Conservation (phyloP, 1,140 invertebrate genomes). For the Pinna nobilis region DNA sequence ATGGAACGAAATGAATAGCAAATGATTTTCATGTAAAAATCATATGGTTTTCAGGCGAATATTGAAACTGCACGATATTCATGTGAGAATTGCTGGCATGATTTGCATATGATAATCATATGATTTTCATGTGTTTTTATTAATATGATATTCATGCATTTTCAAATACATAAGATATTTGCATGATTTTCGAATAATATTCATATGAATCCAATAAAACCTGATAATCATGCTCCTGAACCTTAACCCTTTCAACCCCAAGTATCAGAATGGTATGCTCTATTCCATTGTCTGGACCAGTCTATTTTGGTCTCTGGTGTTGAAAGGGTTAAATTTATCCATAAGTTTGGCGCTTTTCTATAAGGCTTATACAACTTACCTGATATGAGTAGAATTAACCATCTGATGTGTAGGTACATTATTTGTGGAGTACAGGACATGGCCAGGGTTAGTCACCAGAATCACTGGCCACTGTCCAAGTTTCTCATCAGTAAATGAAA, state of each 20-base stretch:
- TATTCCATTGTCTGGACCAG: no score
- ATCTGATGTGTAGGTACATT: constrained; percentile 84
- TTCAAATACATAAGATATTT: neutral
- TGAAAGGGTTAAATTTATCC: neutral
- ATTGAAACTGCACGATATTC: no score
- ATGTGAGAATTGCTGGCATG: no score
- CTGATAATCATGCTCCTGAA: neutral
- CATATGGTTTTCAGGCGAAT: no score
- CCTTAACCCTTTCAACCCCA: no score
- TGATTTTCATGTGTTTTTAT: no score
- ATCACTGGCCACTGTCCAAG: constrained; percentile 87
- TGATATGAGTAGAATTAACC: constrained; percentile 85
- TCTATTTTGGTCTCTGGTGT: no score
- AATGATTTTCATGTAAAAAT: no score
- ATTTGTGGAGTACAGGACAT: constrained; percentile 84
- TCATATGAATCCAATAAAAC: neutral
- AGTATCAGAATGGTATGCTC: no score
- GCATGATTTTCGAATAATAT: neutral
- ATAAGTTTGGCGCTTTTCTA: neutral
- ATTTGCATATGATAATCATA: no score
- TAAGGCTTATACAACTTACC: constrained; percentile 74
- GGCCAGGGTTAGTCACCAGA: constrained; percentile 92
- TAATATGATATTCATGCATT: no score
- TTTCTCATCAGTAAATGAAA: constrained; percentile 89
- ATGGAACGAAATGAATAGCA: no score